phyloP scores from a whole-genome alignment of 2,888 invertebrate species.

The Alviniconcha strummeri region DNA sequence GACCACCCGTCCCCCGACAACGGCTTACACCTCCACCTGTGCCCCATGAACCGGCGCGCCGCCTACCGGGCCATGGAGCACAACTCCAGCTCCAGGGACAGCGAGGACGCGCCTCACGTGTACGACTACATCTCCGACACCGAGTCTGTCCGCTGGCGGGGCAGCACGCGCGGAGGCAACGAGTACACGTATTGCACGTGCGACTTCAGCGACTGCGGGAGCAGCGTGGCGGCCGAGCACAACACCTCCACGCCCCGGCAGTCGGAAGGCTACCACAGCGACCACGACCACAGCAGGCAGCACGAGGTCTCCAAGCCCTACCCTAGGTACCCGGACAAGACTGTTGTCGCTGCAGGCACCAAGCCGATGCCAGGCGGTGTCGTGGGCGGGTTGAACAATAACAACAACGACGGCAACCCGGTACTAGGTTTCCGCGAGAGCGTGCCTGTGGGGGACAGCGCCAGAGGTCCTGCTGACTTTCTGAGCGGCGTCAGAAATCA shows the following conservation, averaged over 20 bases:
- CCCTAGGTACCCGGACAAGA: conserved; percentile 5
- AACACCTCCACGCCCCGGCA: conserved; percentile 13
- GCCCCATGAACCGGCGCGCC: conserved; percentile 27
- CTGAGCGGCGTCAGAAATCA: background rate
- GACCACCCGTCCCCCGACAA: background rate
- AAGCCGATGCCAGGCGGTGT: background rate
- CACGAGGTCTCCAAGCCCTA: conserved; percentile 24
- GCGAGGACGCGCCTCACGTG: conserved; percentile 10
- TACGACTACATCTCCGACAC: conserved; percentile 35
- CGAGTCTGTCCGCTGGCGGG: conserved; percentile 24
- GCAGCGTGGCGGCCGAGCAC: conserved; percentile 2
- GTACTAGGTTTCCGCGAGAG: background rate
- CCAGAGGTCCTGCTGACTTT: background rate
- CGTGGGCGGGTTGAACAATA: conserved; percentile 8
- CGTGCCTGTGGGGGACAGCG: background rate
- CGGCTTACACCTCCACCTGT: conserved; percentile 29
- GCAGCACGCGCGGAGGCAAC: background rate
- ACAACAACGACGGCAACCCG: background rate
- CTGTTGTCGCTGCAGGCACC: background rate
- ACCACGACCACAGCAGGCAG: conserved; percentile 12
- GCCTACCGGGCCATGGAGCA: conserved; percentile 30
- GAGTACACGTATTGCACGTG: conserved; percentile 27
- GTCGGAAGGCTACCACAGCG: conserved; percentile 33
- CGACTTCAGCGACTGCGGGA: background rate
- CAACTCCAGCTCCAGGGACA: background rate